phyloP scores from a whole-genome alignment of 2,888 invertebrate genomes.

The Julus scanicus region DNA sequence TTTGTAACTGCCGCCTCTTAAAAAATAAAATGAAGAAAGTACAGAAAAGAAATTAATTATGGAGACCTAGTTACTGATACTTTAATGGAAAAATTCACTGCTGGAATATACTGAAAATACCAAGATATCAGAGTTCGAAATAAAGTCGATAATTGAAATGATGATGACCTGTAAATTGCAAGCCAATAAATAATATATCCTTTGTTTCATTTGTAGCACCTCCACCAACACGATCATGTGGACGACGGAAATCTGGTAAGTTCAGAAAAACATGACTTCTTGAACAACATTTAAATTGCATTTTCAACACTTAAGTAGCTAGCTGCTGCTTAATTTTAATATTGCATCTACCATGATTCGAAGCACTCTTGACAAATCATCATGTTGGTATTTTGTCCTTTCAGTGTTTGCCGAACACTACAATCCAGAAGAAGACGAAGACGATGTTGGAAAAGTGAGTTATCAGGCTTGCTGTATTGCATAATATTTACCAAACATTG shows the following conservation, averaged over 20 bases:
- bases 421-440: conserved; percentile 56
- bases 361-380: not conserved
- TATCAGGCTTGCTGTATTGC: not conserved
- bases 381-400: not conserved
- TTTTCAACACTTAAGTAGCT: not conserved
- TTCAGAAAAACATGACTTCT: not conserved
- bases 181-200: not conserved
- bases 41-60: too few species aligned
- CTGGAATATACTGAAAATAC: too few species aligned
- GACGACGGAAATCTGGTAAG: conserved; percentile 56
- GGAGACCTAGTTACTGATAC: too few species aligned
- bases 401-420: conserved; percentile 56
- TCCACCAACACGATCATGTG: conserved; percentile 55
- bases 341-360: not conserved
- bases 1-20: too few species aligned
- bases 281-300: not conserved
- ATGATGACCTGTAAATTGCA: not conserved
- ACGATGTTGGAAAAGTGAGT: conserved; percentile 55
- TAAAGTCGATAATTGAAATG: too few species aligned
- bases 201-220: conserved; percentile 52
- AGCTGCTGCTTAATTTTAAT: too few species aligned
- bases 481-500: not conserved
- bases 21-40: too few species aligned
- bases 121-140: too few species aligned
- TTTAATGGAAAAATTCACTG: too few species aligned